phyloP scores from a whole-genome alignment of 1,140 invertebrate genomes.

The Pectinophora gossypiella region DNA sequence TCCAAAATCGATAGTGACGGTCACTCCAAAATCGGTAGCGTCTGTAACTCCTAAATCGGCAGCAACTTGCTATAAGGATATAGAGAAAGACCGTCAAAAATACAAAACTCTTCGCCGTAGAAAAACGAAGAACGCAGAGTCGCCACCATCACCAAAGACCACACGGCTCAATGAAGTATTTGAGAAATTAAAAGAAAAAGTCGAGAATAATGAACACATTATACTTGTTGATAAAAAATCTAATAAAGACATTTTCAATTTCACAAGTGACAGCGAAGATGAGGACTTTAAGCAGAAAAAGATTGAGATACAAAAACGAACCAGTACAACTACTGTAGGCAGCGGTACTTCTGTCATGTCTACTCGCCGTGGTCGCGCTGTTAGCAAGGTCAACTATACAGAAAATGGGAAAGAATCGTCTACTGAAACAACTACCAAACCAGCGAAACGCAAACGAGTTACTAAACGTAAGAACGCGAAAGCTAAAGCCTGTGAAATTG shows the following conservation, averaged over 20 bases:
- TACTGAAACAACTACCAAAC: constrained; percentile 12
- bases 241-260: constrained; percentile 38
- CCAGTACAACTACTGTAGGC: constrained; percentile 17
- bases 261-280: constrained; percentile 51
- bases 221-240: constrained; percentile 27
- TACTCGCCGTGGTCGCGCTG: constrained; percentile 7
- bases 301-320: constrained; percentile 19
- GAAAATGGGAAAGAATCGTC: constrained; percentile 10
- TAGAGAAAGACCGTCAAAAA: constrained; percentile 34
- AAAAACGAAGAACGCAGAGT: constrained; percentile 13
- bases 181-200: constrained; percentile 38
- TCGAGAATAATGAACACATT: constrained; percentile 29
- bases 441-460: constrained; percentile 11
- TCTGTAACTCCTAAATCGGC: constrained; percentile 22
- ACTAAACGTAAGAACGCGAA: constrained; percentile 12
- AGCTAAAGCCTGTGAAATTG: constrained; percentile 2
- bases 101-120: constrained; percentile 22
- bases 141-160: constrained; percentile 30
- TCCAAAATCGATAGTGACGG: no score
- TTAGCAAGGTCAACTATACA: constrained; percentile 20
- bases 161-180: constrained; percentile 42
- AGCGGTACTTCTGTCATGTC: constrained; percentile 13
- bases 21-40: constrained; percentile 19
- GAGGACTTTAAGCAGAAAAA: constrained; percentile 38
- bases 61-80: constrained; percentile 43